Percentiles rank a stretch among this genome's conserved stretches.
Conservation (phyloP, 2,888 invertebrate genomes). For the Zaprionus obscuricornis region DNA sequence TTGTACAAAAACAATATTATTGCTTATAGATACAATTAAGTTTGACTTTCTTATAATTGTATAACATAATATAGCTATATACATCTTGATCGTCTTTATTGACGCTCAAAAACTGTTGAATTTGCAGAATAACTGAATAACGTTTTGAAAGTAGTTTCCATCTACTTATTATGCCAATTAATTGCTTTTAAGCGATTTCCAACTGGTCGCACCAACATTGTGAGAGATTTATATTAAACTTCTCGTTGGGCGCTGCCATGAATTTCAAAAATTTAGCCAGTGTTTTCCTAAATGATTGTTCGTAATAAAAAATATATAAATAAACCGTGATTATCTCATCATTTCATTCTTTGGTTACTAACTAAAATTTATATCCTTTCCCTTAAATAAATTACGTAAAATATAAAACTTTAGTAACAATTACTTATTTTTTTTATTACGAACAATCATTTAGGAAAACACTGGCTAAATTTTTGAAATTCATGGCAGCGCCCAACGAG, state of each 20-base stretch:
- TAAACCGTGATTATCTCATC: too few species aligned
- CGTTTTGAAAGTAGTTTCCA: slow-evolving; percentile 30
- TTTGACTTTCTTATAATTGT: slow-evolving; percentile 61
- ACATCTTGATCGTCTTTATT: slow-evolving; percentile 28
- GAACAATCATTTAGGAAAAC: slow-evolving; percentile 25
- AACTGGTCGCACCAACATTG: slow-evolving; percentile 33
- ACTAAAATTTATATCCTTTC: too few species aligned
- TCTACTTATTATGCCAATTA: slow-evolving; percentile 16
- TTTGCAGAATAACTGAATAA: slow-evolving; percentile 48
- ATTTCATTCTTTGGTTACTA: too few species aligned
- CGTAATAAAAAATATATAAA: slow-evolving; percentile 10
- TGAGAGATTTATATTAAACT: slow-evolving; percentile 83
- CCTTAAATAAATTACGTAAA: too few species aligned
- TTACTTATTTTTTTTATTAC: slow-evolving; percentile 11
- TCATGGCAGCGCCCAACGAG: slow-evolving; percentile 58
- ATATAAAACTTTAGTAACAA: too few species aligned
- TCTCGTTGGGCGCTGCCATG: slow-evolving; percentile 63
- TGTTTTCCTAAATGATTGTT: slow-evolving; percentile 26
- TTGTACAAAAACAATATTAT: slow-evolving; percentile 63
- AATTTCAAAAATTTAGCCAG: slow-evolving; percentile 34
- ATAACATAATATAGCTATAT: slow-evolving; percentile 45
- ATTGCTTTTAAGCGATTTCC: slow-evolving; percentile 46
- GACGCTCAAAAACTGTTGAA: slow-evolving; percentile 37
- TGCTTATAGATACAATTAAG: slow-evolving; percentile 62
- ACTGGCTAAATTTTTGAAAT: slow-evolving; percentile 35